Evolutionary conservation across 2,113 vertebrate species (phyloP).

Genomic region (Odontophorus gujanensis): DNA sequence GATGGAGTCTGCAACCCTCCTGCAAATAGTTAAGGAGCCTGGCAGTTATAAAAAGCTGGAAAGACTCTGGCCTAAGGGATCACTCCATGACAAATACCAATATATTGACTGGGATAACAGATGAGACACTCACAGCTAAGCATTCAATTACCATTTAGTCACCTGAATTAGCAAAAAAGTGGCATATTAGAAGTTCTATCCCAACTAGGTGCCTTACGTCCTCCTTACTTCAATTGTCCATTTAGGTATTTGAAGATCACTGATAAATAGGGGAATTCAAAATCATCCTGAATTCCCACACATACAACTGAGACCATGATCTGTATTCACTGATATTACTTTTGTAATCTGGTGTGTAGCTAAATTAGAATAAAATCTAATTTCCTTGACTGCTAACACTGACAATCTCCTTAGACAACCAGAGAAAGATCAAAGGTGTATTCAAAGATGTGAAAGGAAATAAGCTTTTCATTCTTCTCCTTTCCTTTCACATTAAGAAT

Average conservation of each 20-base stretch:
- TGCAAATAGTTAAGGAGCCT: background rate
- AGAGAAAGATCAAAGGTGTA: background rate
- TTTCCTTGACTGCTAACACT: background rate
- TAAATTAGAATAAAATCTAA: background rate
- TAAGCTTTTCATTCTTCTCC: background rate
- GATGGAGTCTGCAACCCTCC: background rate
- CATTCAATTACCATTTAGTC: background rate
- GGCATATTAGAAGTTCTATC: background rate
- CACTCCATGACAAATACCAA: background rate
- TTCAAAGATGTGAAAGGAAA: background rate
- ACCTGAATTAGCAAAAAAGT: background rate
- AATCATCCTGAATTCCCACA: background rate
- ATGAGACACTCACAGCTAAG: background rate
- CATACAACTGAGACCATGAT: background rate
- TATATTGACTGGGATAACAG: background rate
- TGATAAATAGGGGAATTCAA: background rate
- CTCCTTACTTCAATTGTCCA: background rate
- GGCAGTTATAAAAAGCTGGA: background rate
- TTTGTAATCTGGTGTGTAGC: background rate
- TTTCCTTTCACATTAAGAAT: background rate
- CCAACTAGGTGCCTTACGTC: background rate
- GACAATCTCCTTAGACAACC: background rate
- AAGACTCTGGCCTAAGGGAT: background rate
- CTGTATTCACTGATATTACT: background rate
- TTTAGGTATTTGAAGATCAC: background rate